phyloP scores from a whole-genome alignment of 2,888 invertebrate genomes.

The Ichneumon xanthorius region DNA sequence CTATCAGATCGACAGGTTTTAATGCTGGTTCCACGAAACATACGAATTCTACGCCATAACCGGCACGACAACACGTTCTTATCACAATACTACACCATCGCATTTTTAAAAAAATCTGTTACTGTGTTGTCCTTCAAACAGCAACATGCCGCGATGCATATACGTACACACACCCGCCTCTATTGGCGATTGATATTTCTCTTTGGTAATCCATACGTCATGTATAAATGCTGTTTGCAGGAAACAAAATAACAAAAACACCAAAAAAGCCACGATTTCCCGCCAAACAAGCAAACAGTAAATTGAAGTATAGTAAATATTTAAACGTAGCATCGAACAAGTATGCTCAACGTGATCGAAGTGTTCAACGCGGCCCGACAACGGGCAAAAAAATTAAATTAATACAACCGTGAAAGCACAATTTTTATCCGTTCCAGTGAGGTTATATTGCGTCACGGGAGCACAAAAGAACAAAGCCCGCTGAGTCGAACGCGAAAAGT shows the following conservation, averaged over 20 bases:
- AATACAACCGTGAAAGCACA: neutral
- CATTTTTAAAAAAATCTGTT: neutral
- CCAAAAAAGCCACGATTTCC: neutral
- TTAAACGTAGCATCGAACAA: neutral
- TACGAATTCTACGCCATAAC: neutral
- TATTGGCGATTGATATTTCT: neutral
- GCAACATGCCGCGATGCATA: neutral
- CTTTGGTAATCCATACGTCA: neutral
- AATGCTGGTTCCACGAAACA: slow-evolving; percentile 12
- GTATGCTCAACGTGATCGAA: neutral
- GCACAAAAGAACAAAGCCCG: slow-evolving; percentile 3
- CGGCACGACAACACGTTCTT: neutral
- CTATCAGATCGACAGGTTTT: slow-evolving; percentile 19
- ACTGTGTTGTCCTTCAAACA: neutral
- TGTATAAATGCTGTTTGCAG: neutral
- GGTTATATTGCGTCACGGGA: neutral
- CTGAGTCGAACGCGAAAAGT: neutral
- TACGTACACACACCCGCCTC: neutral
- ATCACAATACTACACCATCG: neutral
- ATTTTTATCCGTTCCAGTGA: neutral
- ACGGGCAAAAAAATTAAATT: neutral
- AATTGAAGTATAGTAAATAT: neutral
- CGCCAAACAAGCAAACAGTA: neutral
- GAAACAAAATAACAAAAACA: neutral
- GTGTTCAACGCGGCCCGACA: neutral